Evolutionary conservation across 2,888 invertebrate genomes (phyloP).

Genomic region (Aradus depressus): DNA sequence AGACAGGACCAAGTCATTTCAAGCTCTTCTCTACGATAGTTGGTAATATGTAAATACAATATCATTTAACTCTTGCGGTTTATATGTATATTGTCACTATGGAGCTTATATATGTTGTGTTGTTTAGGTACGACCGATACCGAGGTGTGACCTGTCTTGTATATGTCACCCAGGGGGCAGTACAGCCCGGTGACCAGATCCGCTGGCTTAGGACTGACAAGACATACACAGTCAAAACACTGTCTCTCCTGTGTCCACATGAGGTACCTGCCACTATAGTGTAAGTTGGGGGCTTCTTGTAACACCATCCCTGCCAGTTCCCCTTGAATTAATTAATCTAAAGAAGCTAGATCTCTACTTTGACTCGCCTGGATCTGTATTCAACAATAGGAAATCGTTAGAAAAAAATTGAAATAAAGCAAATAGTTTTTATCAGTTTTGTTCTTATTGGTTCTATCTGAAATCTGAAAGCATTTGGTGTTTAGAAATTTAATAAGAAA

Average conservation of each 20-base stretch:
- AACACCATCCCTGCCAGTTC: too few relatives aligned
- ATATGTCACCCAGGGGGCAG: slow-evolving; percentile 63
- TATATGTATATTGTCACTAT: not conserved
- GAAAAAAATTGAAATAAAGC: too few relatives aligned
- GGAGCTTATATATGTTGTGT: slow-evolving; percentile 50
- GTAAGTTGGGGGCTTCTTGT: slow-evolving; percentile 43
- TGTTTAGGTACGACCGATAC: slow-evolving; percentile 86
- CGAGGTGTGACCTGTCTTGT: slow-evolving; percentile 68
- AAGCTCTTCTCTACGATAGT: slow-evolving; percentile 82
- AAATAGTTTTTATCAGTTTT: too few relatives aligned
- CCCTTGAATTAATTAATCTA: too few relatives aligned
- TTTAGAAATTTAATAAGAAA: too few relatives aligned
- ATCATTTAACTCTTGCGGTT: not conserved
- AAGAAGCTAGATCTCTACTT: too few relatives aligned
- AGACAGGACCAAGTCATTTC: slow-evolving; percentile 49
- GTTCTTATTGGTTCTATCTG: too few relatives aligned
- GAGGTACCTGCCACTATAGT: slow-evolving; percentile 53
- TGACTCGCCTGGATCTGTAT: too few relatives aligned
- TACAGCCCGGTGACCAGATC: slow-evolving; percentile 64
- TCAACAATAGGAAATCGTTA: too few relatives aligned
- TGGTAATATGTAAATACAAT: too few relatives aligned
- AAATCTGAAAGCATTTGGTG: too few relatives aligned
- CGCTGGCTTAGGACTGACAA: slow-evolving; percentile 58
- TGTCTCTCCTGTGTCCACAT: slow-evolving; percentile 69
- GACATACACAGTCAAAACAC: slow-evolving; percentile 61